A percentile compares a stretch with the other conserved stretches of the same genome.
phyloP scores from a whole-genome alignment of 2,797 vertebrate species.

The Harpagifer antarcticus region DNA sequence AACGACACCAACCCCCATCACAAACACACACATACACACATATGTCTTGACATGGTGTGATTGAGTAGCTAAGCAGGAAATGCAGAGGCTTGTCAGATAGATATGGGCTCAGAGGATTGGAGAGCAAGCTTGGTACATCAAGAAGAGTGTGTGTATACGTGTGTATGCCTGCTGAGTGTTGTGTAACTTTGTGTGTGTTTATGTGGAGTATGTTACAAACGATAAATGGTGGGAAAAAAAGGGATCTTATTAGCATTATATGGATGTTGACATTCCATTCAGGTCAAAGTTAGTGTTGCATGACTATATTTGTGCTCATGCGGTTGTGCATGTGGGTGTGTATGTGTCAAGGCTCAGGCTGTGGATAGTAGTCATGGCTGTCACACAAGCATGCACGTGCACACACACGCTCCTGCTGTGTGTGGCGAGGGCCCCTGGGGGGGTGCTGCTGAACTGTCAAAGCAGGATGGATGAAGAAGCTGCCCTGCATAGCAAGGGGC shows the following conservation, averaged over 20 bases:
- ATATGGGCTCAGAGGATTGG: constrained; percentile 41
- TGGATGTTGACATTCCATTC: constrained; percentile 71
- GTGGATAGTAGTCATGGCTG: constrained; percentile 62
- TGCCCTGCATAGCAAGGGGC: constrained; percentile 79
- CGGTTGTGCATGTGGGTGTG: constrained; percentile 44
- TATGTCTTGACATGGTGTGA: constrained; percentile 50
- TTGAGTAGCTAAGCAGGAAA: constrained; percentile 58
- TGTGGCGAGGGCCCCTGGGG: constrained; percentile 36
- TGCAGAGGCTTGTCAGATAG: constrained; percentile 60
- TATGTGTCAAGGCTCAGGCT: constrained; percentile 57
- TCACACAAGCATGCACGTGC: constrained; percentile 53
- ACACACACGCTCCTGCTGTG: constrained; percentile 37
- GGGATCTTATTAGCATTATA: constrained; percentile 68
- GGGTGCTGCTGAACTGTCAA: constrained; percentile 78
- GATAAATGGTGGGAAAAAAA: constrained; percentile 58
- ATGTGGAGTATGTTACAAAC: constrained; percentile 39
- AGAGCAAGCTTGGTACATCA: constrained; percentile 21
- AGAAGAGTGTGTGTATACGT: constrained; percentile 1
- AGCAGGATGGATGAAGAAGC: constrained; percentile 82
- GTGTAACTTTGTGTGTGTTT: neutral
- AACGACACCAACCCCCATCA: constrained; percentile 18
- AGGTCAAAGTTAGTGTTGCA: constrained; percentile 73
- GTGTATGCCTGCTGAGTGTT: constrained; percentile 7
- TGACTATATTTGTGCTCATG: constrained; percentile 70
- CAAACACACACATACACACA: neutral